Percentiles rank a stretch among this genome's conserved stretches.
Evolutionary conservation across 2,797 vertebrate genomes (phyloP).

Genomic region (Aeoliscus strigatus): DNA sequence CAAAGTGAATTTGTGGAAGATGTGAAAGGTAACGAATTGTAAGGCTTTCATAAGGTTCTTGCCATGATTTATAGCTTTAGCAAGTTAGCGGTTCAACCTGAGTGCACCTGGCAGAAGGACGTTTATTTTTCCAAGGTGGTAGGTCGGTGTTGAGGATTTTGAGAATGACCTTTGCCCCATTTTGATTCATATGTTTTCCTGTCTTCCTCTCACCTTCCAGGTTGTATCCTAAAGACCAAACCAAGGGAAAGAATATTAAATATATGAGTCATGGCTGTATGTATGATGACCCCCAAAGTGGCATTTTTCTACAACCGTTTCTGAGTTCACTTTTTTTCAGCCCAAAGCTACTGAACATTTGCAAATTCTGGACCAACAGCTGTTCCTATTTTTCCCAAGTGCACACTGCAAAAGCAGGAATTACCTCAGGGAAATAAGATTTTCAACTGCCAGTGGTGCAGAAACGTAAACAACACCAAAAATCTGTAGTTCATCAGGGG

Average conservation of each 20-base stretch:
- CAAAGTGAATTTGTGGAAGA: constrained; percentile 18
- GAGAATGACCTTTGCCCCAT: constrained; percentile 21
- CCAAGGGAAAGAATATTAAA: background rate
- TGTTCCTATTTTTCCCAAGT: constrained; percentile 43
- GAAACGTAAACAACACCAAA: constrained; percentile 9
- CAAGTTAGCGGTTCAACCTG: constrained; percentile 27
- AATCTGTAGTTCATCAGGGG: constrained; percentile 5
- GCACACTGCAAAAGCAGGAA: constrained; percentile 24
- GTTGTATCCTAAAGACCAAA: constrained; percentile 1
- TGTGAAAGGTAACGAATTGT: constrained; percentile 26
- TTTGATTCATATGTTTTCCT: background rate
- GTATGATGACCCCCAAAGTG: too few relatives aligned
- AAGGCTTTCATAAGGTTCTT: too few relatives aligned
- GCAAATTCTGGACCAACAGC: constrained; percentile 36
- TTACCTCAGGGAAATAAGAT: constrained; percentile 33
- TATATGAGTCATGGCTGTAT: background rate
- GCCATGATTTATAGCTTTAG: constrained; percentile 37
- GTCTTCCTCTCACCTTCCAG: background rate
- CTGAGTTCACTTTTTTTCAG: constrained; percentile 29
- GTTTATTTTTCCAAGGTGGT: constrained; percentile 35
- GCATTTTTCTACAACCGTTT: too few relatives aligned
- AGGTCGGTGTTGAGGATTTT: constrained; percentile 15
- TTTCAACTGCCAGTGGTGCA: constrained; percentile 16
- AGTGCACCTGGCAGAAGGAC: constrained; percentile 37
- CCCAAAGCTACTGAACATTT: constrained; percentile 33